Evolutionary conservation across 2,888 invertebrate genomes (phyloP), one percentile per base, ranked within the genome.

Genomic region (Scaptomyza polygonia): DNA sequence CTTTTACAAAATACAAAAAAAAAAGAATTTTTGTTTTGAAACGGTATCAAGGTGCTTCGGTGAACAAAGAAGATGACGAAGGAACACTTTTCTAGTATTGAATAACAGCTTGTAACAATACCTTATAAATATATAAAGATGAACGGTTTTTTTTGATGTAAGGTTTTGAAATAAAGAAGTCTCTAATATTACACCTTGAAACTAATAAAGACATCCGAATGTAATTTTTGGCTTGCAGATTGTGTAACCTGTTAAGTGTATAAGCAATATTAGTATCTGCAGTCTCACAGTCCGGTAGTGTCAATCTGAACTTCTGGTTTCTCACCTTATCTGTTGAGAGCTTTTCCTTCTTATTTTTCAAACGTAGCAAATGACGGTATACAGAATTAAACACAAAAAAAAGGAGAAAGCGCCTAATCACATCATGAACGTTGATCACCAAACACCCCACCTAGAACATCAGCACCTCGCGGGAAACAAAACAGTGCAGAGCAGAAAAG

Each of bases 401-500:
- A 16, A 53, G 11, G 3, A 14, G 9, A 47, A 70, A 77, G 77
- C 86, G 77, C 75, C 77, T 81, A 86, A 86, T 83, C 83, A 77
- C 83, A 81, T 77, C 58, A 79, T 76, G 57, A 79, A 72, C 79
- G 82, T 73, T 76, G 57, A 66, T 62, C 68, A 64, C 64, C 69
- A 62, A 45, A 61, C 29, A 59, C 47, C 59, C 53, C 68, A 55
- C 59, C 52, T 32, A 59, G 68, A 39, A 36, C 16, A 27, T 5
- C 21, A 39, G 7, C 32, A 12, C 9, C 39, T 39, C 39, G 42
- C 36, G 32, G 7, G 48, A 21, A 40, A 8, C 40, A 11, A 12
- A 48, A 18, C 21, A 21, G 32, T 21, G 12, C 11, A 12, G 47
- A 47, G 16, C 18, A 16, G 30, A 29, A 9, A 7, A 16, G 16